Percentiles rank a stretch among this genome's conserved stretches.
phyloP scores from a whole-genome alignment of 2,888 invertebrate species.

The Chrysina gloriosa region DNA sequence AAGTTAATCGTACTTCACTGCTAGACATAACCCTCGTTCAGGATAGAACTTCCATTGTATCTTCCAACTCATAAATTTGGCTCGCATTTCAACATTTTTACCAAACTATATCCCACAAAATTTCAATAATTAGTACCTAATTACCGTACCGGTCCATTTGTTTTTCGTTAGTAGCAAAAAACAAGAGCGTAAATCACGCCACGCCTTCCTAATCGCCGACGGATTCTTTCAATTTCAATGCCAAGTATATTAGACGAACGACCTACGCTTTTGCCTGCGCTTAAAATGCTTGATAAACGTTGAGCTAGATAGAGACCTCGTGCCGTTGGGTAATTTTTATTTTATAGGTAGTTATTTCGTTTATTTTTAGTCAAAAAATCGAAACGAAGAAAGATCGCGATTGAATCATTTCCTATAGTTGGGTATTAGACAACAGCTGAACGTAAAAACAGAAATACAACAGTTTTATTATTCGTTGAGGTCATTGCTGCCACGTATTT shows the following conservation, averaged over 20 bases:
- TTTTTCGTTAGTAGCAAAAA: too few species aligned
- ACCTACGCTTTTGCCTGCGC: neutral
- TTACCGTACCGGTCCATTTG: too few species aligned
- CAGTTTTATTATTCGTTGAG: too few species aligned
- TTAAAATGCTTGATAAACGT: neutral
- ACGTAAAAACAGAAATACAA: neutral
- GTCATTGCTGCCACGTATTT: too few species aligned
- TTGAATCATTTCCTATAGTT: neutral
- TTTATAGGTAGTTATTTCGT: slow-evolving; percentile 1
- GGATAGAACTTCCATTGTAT: too few species aligned
- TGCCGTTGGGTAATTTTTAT: neutral
- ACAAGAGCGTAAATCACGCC: slow-evolving; percentile 10
- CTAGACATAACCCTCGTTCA: too few species aligned
- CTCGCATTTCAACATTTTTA: too few species aligned
- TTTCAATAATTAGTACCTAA: too few species aligned
- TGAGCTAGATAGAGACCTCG: neutral
- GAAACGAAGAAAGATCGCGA: neutral
- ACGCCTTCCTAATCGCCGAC: neutral
- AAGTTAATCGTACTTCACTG: too few species aligned
- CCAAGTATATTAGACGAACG: slow-evolving; percentile 6
- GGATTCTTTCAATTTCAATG: neutral
- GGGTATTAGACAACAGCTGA: neutral
- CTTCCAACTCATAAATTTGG: too few species aligned
- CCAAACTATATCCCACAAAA: too few species aligned
- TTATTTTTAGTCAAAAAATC: slow-evolving; percentile 11